Percentiles rank a stretch among this genome's conserved stretches.
Conservation (phyloP, 2,888 invertebrate genomes). For the Zaprionus lineosus region DNA sequence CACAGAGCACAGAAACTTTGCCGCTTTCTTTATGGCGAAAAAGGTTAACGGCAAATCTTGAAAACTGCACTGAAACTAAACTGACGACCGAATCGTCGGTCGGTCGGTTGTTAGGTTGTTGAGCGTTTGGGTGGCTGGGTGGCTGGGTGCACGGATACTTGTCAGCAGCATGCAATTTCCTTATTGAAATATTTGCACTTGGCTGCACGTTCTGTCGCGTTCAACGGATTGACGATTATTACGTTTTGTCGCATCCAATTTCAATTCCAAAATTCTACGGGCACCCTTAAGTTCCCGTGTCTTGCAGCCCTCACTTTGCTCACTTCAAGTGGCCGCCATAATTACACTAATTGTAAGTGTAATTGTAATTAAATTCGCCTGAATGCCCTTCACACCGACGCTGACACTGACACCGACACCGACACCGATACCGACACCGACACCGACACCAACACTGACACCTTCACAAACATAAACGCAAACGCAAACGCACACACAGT, state of each 20-base stretch:
- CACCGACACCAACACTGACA: conserved; percentile 14
- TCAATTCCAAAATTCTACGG: conserved; percentile 56
- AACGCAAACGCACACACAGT: not conserved
- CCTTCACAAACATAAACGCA: not conserved
- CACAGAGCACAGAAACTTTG: conserved; percentile 40
- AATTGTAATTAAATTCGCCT: conserved; percentile 74
- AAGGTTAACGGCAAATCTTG: conserved; percentile 58
- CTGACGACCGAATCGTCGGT: conserved; percentile 9
- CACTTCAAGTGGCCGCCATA: conserved; percentile 66
- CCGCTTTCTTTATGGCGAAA: conserved; percentile 48
- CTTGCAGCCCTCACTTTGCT: conserved; percentile 10
- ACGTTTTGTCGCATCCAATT: conserved; percentile 24
- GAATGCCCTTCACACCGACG: conserved; percentile 46
- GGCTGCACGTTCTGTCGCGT: conserved; percentile 22
- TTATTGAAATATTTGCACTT: conserved; percentile 59
- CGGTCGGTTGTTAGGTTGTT: not conserved
- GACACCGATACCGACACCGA: conserved; percentile 13
- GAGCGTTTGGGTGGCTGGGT: not conserved
- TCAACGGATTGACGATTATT: conserved; percentile 29
- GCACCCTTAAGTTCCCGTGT: conserved; percentile 49
- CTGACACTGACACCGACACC: conserved; percentile 13
- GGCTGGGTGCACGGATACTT: conserved; percentile 8
- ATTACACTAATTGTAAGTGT: conserved; percentile 69
- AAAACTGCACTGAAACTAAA: conserved; percentile 50
- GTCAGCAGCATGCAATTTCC: conserved; percentile 46